Percentiles rank a stretch among this genome's conserved stretches.
Conservation (phyloP, 2,113 vertebrate genomes). For the Lepidothrix coronata region DNA sequence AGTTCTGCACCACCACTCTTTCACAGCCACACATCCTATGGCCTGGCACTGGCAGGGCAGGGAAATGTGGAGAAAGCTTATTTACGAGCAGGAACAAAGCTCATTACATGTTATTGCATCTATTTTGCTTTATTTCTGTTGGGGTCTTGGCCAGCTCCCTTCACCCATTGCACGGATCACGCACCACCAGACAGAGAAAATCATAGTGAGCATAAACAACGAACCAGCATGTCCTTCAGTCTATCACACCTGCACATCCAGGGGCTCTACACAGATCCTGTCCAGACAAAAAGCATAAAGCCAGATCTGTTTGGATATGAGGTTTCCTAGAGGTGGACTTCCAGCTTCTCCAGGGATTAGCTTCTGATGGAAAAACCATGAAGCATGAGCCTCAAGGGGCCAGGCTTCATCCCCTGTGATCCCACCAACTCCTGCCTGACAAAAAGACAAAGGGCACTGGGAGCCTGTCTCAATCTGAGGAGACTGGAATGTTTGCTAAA, state of each 20-base stretch:
- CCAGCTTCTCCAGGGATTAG: background rate
- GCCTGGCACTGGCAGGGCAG: background rate
- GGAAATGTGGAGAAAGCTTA: background rate
- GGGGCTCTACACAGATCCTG: background rate
- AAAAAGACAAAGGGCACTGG: background rate
- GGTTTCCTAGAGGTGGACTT: background rate
- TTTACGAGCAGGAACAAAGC: background rate
- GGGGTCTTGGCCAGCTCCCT: background rate
- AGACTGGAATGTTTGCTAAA: too few species aligned
- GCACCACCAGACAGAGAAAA: background rate
- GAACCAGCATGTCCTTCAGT: background rate
- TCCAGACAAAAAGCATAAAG: background rate
- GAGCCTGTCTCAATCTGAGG: background rate
- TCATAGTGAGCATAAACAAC: background rate
- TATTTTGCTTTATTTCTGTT: background rate
- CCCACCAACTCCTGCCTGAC: background rate
- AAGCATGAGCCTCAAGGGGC: background rate
- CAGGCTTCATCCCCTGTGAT: background rate
- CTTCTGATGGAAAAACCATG: background rate
- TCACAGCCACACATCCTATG: background rate
- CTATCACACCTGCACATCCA: fast-evolving
- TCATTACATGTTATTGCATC: background rate
- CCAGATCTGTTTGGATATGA: background rate
- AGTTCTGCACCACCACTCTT: fast-evolving
- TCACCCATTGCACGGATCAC: background rate